Conservation (phyloP, 2,888 invertebrate species). For the Mythimna vitellina region DNA sequence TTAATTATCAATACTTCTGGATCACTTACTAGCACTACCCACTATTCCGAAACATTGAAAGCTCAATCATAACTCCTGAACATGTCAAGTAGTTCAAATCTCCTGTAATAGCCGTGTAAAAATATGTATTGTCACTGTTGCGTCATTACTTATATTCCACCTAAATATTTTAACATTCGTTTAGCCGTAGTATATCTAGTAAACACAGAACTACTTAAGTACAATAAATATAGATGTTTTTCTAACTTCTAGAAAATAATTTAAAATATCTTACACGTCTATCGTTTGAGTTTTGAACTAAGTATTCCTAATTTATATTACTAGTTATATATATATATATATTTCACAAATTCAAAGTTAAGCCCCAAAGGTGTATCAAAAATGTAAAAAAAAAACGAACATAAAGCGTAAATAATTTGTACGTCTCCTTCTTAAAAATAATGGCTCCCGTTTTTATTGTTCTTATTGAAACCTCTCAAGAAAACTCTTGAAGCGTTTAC, state of each 20-base stretch:
- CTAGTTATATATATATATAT: too few species aligned
- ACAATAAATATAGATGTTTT: too few species aligned
- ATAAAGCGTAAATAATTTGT: neutral
- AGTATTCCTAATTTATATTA: too few species aligned
- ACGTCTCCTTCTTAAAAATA: neutral
- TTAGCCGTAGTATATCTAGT: too few species aligned
- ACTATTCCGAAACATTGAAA: neutral
- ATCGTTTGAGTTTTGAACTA: too few species aligned
- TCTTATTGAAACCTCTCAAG: constrained; percentile 22
- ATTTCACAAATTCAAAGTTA: neutral
- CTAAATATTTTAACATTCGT: too few species aligned
- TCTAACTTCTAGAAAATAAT: too few species aligned
- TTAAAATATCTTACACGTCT: too few species aligned
- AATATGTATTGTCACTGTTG: neutral
- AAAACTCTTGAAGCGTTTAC: constrained; percentile 23
- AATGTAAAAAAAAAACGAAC: neutral
- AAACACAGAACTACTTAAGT: too few species aligned
- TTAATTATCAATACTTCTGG: too few species aligned
- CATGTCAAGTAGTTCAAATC: neutral
- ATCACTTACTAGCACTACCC: too few species aligned
- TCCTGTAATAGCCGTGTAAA: neutral
- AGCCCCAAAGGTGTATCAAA: neutral
- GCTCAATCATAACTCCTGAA: neutral
- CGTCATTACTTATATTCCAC: neutral
- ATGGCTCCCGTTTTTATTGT: constrained; percentile 24